A percentile compares a stretch with the other conserved stretches of the same genome.
phyloP scores from a whole-genome alignment of 2,888 invertebrate genomes.

The Chloroclysta siterata region DNA sequence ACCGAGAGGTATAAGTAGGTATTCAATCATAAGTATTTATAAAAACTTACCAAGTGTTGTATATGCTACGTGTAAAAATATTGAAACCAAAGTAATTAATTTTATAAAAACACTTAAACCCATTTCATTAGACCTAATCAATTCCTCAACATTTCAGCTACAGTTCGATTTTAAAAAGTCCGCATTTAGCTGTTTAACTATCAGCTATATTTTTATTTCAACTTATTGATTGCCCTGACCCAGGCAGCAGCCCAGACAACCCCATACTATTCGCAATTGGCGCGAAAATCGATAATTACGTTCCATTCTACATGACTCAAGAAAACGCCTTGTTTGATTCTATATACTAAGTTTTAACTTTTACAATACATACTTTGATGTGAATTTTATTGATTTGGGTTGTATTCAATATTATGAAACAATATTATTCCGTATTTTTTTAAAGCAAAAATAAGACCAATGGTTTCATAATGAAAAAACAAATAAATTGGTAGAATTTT shows the following conservation, averaged over 20 bases:
- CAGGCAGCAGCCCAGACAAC: conserved; percentile 24
- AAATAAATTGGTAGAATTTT: conserved; percentile 13
- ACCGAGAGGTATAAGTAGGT: neutral
- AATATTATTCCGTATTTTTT: too few relatives aligned
- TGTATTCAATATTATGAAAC: too few relatives aligned
- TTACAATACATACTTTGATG: too few relatives aligned
- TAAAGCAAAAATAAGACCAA: too few relatives aligned
- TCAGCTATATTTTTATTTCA: conserved; percentile 32
- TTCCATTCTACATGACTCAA: conserved; percentile 44
- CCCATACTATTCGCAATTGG: conserved; percentile 50
- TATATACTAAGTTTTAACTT: too few relatives aligned
- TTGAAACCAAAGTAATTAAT: conserved; percentile 25
- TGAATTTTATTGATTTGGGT: too few relatives aligned
- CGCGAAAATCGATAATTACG: conserved; percentile 60
- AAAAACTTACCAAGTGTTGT: conserved; percentile 24
- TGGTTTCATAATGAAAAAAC: neutral
- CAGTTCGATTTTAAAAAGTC: conserved; percentile 2
- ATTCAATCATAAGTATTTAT: neutral
- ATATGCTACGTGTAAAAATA: conserved; percentile 22
- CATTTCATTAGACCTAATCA: conserved; percentile 26
- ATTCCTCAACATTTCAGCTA: conserved; percentile 7
- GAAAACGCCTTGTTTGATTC: conserved; percentile 23
- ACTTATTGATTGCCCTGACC: conserved; percentile 34
- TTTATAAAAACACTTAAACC: conserved; percentile 28
- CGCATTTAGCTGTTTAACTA: conserved; percentile 22